A percentile compares a stretch with the other conserved stretches of the same genome.
Conservation (phyloP, 2,888 invertebrate genomes). For the Dexiosoma caninum region DNA sequence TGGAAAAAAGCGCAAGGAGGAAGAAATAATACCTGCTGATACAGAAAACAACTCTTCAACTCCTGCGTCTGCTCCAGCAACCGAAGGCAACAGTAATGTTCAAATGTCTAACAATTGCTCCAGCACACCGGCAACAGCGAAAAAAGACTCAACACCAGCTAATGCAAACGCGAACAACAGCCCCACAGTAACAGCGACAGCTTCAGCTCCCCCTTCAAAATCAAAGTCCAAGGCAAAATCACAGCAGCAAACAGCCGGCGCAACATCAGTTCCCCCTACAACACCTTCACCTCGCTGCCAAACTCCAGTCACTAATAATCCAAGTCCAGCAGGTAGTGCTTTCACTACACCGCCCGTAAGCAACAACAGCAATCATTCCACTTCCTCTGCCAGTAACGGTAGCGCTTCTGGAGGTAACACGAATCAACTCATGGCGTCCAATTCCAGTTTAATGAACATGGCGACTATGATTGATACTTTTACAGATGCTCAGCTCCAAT, state of each 20-base stretch:
- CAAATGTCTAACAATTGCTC: conserved; percentile 49
- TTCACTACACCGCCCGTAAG: conserved; percentile 78
- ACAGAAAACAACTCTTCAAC: conserved; percentile 66
- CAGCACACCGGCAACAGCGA: conserved; percentile 51
- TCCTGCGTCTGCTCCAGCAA: conserved; percentile 49
- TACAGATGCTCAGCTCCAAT: conserved; percentile 88
- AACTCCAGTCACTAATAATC: conserved; percentile 79
- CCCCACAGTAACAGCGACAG: conserved; percentile 32
- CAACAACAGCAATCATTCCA: conserved; percentile 64
- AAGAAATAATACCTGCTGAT: conserved; percentile 76
- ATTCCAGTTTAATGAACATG: conserved; percentile 84
- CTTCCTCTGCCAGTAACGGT: conserved; percentile 58
- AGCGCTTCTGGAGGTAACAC: conserved; percentile 67
- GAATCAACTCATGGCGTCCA: conserved; percentile 77
- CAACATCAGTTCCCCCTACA: conserved; percentile 71
- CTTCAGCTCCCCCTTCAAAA: conserved; percentile 65
- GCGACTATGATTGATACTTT: conserved; percentile 87
- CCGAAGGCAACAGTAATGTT: conserved; percentile 42
- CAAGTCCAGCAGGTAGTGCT: conserved; percentile 80
- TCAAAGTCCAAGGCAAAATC: conserved; percentile 69
- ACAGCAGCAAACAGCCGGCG: conserved; percentile 66
- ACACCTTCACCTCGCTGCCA: conserved; percentile 77
- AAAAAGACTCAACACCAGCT: conserved; percentile 31
- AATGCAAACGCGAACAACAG: conserved; percentile 33
- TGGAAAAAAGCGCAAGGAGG: conserved; percentile 86